These are phyloP conservation scores for Centropus bengalensis DNA, from an alignment of 2,113 vertebrate species.

Conservation along the genomic window DNA sequence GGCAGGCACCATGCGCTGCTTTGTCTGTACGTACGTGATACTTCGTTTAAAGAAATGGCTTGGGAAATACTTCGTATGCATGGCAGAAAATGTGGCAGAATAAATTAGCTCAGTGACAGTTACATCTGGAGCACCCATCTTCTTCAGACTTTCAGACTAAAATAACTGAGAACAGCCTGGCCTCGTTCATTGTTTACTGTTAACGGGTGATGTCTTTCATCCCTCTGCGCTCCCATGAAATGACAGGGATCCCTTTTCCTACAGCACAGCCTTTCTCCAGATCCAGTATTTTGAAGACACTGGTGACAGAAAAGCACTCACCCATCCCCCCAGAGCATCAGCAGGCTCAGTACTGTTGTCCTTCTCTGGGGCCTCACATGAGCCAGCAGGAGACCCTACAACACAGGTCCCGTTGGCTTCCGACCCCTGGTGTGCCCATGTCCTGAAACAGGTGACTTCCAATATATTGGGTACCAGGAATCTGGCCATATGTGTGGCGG, in stretches of 20 bases:
- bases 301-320: neutral
- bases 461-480: neutral
- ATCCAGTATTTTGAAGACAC: fast-evolving
- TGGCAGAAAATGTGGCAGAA: neutral
- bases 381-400: neutral
- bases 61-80: neutral
- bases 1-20: neutral
- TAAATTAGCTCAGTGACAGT: neutral
- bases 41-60: neutral
- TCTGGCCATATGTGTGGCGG: neutral
- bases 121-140: neutral
- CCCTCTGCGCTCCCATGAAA: neutral
- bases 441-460: neutral
- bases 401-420: neutral
- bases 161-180: neutral
- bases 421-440: neutral
- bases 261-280: neutral
- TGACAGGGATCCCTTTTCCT: neutral
- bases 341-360: neutral
- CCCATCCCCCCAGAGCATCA: neutral
- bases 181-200: neutral
- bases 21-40: neutral
- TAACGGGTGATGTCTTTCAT: neutral
- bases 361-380: fast-evolving
- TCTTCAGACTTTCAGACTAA: neutral